Base-by-base conservation (phyloP, 2,888 invertebrate species). In the Lasioglossum zephyrum region DNA sequence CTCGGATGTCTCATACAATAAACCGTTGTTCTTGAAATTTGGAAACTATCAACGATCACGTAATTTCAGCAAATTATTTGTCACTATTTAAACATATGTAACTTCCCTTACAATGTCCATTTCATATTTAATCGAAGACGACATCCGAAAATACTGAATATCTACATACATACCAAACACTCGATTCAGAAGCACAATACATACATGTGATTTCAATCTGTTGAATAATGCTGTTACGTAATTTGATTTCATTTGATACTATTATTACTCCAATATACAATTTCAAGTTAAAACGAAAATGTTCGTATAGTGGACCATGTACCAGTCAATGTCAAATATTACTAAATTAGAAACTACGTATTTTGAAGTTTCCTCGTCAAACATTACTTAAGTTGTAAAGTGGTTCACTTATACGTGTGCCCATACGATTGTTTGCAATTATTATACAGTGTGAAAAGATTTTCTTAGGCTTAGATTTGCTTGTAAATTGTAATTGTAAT, bases 1-100 rank as follows among this genome's bases (percentile, higher is more conserved):
- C 39, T 26, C n/a, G 0, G n/a, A 9, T 22, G 47, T n/a, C 31
- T 9, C 39, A 13, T 22, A 73, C 44, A 49, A 47, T 44, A 73
- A 44, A 69, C 31, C 66, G 60, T 77, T 85, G 73, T 82, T 85
- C 26, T 53, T 36, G 75, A 79, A 57, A 76, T 78, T 39, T 53
- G n/a, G 75, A 53, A 36, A 11, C 63, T 49, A 84, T 66, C 26
- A 44, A 44, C 13, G 26, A 83, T 22, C 53, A 39, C 31, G 53
- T 9, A 8, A 26, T 9, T 47, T 57, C n/a, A 18, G 57, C 53
- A 63, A 80, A 73, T 60, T 26, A 49, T 16, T 49, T 22, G 8
- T 26, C 18, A 53, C 13, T n/a, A 39, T 57, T 76, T n/a, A 8
- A 60, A 57, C 36, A 8, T 60, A 8, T 60, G 18, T 16, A 31